phyloP scores from a whole-genome alignment of 2,113 vertebrate species.

The Suncus etruscus region DNA sequence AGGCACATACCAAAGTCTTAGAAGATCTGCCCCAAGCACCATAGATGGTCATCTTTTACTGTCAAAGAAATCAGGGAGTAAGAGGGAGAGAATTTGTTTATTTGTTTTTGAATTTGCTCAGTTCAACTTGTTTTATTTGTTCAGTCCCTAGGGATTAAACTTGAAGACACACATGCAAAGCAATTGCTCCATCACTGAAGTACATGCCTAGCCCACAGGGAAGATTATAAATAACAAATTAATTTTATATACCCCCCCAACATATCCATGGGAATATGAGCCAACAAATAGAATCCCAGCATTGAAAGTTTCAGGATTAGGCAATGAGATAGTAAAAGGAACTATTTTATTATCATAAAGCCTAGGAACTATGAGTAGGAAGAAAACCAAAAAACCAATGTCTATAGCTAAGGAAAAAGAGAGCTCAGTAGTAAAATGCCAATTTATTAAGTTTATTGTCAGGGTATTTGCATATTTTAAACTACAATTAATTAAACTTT shows the following conservation, averaged over 20 bases:
- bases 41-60: not conserved
- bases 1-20: too few relatives aligned
- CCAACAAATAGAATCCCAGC: not conserved
- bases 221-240: not conserved
- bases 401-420: not conserved
- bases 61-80: not conserved
- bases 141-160: too few relatives aligned
- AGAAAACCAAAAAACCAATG: not conserved
- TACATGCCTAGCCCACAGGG: not conserved
- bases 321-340: not conserved
- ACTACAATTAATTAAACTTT: not conserved
- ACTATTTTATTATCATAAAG: not conserved
- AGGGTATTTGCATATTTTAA: not conserved
- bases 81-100: not conserved
- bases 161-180: too few relatives aligned
- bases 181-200: too few relatives aligned
- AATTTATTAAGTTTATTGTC: not conserved
- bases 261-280: not conserved
- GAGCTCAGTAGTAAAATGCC: not conserved
- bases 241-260: not conserved
- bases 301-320: not conserved
- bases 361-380: not conserved
- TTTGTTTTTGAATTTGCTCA: too few relatives aligned
- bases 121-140: too few relatives aligned
- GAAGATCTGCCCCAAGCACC: not conserved